phyloP scores from a whole-genome alignment of 2,888 invertebrate species.

The Barypeithes pellucidus region DNA sequence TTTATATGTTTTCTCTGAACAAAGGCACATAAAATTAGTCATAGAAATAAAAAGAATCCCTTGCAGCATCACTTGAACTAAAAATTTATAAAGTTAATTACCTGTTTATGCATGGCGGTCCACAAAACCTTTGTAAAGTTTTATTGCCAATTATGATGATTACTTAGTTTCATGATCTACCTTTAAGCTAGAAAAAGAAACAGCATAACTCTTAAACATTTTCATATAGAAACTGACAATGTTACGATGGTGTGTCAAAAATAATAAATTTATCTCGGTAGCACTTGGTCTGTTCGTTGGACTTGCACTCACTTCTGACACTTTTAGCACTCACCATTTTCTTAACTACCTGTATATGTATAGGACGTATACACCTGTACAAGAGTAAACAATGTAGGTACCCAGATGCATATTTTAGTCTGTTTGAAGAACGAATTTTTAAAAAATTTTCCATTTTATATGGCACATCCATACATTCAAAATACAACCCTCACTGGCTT shows the following conservation, averaged over 20 bases:
- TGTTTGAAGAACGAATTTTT: too few relatives aligned
- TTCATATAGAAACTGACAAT: constrained; percentile 1
- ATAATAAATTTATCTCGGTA: too few relatives aligned
- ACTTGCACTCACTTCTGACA: too few relatives aligned
- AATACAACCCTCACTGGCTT: too few relatives aligned
- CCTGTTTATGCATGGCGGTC: constrained; percentile 30
- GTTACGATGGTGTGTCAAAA: background rate
- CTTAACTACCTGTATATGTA: too few relatives aligned
- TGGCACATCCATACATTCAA: too few relatives aligned
- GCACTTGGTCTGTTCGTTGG: too few relatives aligned
- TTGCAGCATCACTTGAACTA: constrained; percentile 12
- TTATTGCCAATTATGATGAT: constrained; percentile 29
- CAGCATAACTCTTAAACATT: constrained; percentile 1
- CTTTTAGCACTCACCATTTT: too few relatives aligned
- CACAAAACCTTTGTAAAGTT: constrained; percentile 23
- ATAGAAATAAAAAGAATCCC: constrained; percentile 25
- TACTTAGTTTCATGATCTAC: constrained; percentile 27
- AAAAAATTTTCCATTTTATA: too few relatives aligned
- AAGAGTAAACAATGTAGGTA: too few relatives aligned
- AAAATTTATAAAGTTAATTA: constrained; percentile 29
- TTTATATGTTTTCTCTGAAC: constrained; percentile 16
- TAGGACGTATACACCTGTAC: too few relatives aligned
- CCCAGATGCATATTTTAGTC: too few relatives aligned
- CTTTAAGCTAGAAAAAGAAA: constrained; percentile 9
- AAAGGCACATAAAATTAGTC: constrained; percentile 33